Evolutionary conservation across 1,140 invertebrate species (phyloP), one percentile per base, ranked within the genome.

Genomic region (Homalodisca vitripennis): DNA sequence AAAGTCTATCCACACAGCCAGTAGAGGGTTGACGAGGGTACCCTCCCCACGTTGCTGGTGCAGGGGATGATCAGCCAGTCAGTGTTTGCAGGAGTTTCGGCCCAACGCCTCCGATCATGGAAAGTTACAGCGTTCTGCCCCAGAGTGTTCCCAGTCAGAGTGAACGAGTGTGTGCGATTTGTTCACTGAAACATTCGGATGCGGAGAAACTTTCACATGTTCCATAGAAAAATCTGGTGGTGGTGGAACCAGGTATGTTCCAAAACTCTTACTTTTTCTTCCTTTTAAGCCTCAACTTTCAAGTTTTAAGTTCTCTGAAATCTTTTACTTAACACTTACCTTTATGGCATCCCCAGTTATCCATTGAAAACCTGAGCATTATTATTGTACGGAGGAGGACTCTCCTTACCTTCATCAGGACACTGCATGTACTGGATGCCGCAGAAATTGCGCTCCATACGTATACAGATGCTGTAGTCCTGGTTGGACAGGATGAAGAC

Each of bases 401-500:
- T n/a, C 34, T 65, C 57, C 70, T 72, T 73, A 88, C 87, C 83
- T 75, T 84, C 80, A 75, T 92, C 88, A 2, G 84, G 77, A 75
- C 91, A 93, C 6, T 87, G 83, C 30, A 87, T 88, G 74, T 94
- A 94, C 70, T 92, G 92, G 53, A 95, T 91, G 1, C 92, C 89
- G 74, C 93, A 95, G 77, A 95, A 95, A 76, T 94, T 95, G 69
- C 89, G 85, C 76, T 95, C 93, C 70, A 88, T 89, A 30, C 93
- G 80, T 22, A 95, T 85, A 76, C 93, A 95, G 62, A 93, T 88
- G 67, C 91, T 91, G 78, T 95, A 95, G 76, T 95, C 91, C 76
- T 95, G 92, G 79, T 94, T 94, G 26, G 91, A 92, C 0, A 95
- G 81, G n/a, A 75, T 95, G 92, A n/a, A 91, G 80, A 0, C 92